Evolutionary conservation across 2,113 vertebrate species (phyloP).

Genomic region (Thermophis baileyi): DNA sequence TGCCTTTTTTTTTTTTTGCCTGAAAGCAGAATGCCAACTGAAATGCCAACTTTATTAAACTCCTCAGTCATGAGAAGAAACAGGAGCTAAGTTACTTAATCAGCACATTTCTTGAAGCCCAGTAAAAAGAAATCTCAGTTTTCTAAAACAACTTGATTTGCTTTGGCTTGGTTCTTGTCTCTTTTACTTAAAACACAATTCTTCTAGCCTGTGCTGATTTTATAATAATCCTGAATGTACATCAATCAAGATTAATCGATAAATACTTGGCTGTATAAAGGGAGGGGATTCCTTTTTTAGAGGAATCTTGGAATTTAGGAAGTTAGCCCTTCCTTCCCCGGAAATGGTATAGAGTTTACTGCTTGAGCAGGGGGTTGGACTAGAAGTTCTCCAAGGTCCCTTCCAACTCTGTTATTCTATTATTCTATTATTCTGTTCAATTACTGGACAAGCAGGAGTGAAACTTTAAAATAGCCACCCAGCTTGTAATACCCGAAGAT

Average conservation of each 20-base stretch:
- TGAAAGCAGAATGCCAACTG: constrained; percentile 55
- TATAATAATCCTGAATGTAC: neutral
- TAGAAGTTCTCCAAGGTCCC: neutral
- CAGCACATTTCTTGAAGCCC: constrained; percentile 54
- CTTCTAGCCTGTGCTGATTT: neutral
- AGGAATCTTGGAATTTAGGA: neutral
- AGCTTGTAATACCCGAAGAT: neutral
- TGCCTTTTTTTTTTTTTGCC: constrained; percentile 39
- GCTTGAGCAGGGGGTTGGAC: neutral
- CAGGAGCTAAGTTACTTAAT: constrained; percentile 50
- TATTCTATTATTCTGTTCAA: neutral
- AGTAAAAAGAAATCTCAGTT: constrained; percentile 5
- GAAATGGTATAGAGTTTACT: neutral
- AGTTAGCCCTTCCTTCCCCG: neutral
- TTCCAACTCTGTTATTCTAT: neutral
- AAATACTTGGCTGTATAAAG: neutral
- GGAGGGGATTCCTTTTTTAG: neutral
- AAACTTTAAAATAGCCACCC: neutral
- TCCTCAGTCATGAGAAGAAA: constrained; percentile 23
- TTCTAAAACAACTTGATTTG: constrained; percentile 11
- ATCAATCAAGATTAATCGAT: neutral
- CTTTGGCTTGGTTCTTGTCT: constrained; percentile 33
- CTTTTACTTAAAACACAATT: neutral
- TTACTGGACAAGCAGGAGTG: neutral
- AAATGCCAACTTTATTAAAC: constrained; percentile 62